phyloP scores from a whole-genome alignment of 2,797 vertebrate species.

The Yasuhikotakia modesta region DNA sequence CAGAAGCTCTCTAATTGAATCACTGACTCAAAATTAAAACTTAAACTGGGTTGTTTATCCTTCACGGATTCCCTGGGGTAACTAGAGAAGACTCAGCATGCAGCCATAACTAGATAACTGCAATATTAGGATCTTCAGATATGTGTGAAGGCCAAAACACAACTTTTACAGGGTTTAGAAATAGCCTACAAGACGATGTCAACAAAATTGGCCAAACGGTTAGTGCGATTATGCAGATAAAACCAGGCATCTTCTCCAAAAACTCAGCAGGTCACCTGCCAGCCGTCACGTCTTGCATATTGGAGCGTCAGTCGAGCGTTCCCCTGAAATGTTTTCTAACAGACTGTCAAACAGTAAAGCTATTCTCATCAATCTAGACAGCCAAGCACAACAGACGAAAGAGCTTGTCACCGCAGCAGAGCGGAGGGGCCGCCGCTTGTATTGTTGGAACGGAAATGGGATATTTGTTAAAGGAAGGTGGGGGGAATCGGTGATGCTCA shows the following conservation, averaged over 20 bases:
- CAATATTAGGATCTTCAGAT: neutral
- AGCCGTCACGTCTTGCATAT: conserved; percentile 12
- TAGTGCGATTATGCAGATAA: conserved; percentile 31
- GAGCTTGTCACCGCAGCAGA: neutral
- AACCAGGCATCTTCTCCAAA: neutral
- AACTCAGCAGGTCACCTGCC: conserved; percentile 21
- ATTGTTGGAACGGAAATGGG: conserved; percentile 32
- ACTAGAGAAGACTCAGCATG: neutral
- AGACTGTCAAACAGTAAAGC: conserved; percentile 41
- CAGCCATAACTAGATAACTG: neutral
- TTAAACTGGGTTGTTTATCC: neutral
- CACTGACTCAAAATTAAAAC: neutral
- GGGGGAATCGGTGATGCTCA: neutral
- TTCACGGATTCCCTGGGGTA: neutral
- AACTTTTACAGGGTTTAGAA: neutral
- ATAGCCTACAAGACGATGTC: neutral
- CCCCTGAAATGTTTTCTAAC: conserved; percentile 41
- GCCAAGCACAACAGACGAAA: conserved; percentile 36
- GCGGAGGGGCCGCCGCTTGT: neutral
- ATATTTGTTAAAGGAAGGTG: conserved; percentile 16
- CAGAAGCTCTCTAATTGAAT: conserved; percentile 11
- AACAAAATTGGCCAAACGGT: neutral
- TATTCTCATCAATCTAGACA: conserved; percentile 44
- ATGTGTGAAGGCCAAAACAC: neutral
- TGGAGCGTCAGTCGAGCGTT: conserved; percentile 11